Evolutionary conservation across 2,113 vertebrate species (phyloP).

Genomic region (Bos javanicus): DNA sequence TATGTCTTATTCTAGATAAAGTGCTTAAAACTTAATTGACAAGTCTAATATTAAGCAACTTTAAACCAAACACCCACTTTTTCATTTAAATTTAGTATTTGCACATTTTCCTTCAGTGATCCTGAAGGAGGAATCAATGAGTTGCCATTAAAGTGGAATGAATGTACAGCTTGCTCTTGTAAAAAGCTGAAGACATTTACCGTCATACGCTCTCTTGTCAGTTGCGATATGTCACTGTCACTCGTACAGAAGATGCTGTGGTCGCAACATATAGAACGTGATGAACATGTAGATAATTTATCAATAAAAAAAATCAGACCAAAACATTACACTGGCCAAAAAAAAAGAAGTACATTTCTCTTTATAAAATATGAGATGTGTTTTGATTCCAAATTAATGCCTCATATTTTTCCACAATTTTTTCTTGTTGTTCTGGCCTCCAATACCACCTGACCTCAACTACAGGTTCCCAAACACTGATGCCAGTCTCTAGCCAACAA

Average conservation of each 20-base stretch:
- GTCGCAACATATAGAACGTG: not conserved
- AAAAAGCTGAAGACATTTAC: not conserved
- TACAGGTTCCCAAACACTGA: not conserved
- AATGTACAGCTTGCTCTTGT: not conserved
- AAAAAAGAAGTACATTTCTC: not conserved
- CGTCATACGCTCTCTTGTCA: not conserved
- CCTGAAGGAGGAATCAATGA: not conserved
- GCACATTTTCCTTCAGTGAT: not conserved
- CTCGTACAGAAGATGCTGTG: not conserved
- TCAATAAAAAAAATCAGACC: not conserved
- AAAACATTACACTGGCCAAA: not conserved
- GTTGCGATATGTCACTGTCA: not conserved
- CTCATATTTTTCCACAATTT: not conserved
- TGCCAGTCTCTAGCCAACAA: not conserved
- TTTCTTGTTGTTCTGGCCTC: not conserved
- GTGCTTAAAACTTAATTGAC: not conserved
- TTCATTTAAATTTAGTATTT: constrained; percentile 2
- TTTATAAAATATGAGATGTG: not conserved
- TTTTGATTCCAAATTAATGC: not conserved
- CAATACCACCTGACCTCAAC: no score
- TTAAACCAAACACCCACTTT: not conserved
- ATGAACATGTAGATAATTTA: not conserved
- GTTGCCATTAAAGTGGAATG: not conserved
- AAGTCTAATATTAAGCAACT: not conserved
- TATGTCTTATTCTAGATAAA: not conserved